Conservation (phyloP, 2,113 vertebrate species). For the Bubo scandiacus region DNA sequence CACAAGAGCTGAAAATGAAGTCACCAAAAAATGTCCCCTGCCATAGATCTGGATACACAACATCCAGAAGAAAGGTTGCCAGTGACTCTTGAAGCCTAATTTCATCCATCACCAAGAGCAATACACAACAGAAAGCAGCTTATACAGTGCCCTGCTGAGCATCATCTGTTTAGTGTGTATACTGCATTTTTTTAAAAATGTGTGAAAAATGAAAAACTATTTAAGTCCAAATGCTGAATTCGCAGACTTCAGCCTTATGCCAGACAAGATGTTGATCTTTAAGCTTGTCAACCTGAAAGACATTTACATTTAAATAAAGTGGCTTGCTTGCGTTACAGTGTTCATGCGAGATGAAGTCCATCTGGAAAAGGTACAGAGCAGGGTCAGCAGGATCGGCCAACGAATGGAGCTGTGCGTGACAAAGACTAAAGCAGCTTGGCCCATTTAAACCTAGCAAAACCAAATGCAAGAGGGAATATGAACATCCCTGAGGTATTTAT, state of each 20-base stretch:
- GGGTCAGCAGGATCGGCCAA: not conserved
- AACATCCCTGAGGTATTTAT: conserved; percentile 42
- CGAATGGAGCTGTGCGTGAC: not conserved
- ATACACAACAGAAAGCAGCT: conserved; percentile 47
- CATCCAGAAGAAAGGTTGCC: conserved; percentile 9
- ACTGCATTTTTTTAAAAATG: conserved; percentile 18
- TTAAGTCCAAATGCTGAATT: conserved; percentile 55
- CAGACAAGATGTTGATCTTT: conserved; percentile 36
- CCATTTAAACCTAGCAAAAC: conserved; percentile 42
- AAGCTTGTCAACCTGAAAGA: conserved; percentile 18
- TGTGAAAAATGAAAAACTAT: conserved; percentile 50
- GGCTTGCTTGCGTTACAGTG: fast-evolving
- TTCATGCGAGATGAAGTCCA: not conserved
- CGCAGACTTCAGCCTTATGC: conserved; percentile 49
- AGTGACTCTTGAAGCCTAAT: conserved; percentile 26
- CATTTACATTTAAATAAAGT: conserved; percentile 24
- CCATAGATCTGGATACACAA: not conserved
- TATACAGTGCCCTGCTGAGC: conserved; percentile 60
- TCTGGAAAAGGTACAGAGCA: not conserved
- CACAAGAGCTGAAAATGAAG: not conserved
- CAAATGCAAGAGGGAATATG: conserved; percentile 38
- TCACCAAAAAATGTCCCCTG: not conserved
- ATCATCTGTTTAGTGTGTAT: conserved; percentile 57
- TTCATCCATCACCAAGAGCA: conserved; percentile 27
- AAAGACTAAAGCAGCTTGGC: conserved; percentile 28